A percentile compares a stretch with the other conserved stretches of the same genome.
phyloP scores from a whole-genome alignment of 2,113 vertebrate species.

The Charina bottae region DNA sequence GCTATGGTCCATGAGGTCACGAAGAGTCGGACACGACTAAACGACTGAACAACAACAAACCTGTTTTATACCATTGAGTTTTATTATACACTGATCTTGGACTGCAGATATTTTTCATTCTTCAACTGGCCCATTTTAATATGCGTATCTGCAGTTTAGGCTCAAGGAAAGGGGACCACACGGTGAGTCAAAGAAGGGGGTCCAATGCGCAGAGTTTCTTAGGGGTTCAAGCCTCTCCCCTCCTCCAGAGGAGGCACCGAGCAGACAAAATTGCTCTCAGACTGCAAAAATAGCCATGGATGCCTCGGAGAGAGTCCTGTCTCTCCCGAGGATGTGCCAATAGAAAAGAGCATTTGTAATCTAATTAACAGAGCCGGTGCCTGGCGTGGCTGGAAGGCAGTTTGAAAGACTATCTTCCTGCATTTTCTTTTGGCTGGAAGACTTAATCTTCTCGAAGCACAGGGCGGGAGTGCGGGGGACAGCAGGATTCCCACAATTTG shows the following conservation, averaged over 20 bases:
- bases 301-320: slow-evolving; percentile 15
- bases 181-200: too few relatives aligned
- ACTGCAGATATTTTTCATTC: too few relatives aligned
- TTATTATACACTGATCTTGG: too few relatives aligned
- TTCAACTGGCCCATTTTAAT: too few relatives aligned
- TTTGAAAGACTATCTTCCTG: slow-evolving; percentile 68
- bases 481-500: slow-evolving; percentile 52
- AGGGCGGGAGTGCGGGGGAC: background rate
- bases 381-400: slow-evolving; percentile 67
- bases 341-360: slow-evolving; percentile 71
- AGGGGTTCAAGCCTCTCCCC: too few relatives aligned
- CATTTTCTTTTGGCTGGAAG: slow-evolving; percentile 56
- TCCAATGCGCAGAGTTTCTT: too few relatives aligned
- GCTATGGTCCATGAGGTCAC: too few relatives aligned
- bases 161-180: too few relatives aligned
- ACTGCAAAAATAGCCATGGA: background rate
- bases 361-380: slow-evolving; percentile 66
- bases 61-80: too few relatives aligned
- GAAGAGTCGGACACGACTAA: too few relatives aligned
- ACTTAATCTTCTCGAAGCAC: slow-evolving; percentile 72
- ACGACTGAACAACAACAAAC: too few relatives aligned
- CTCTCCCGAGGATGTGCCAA: slow-evolving; percentile 51
- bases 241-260: background rate
- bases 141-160: too few relatives aligned
- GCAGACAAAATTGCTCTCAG: accelerated